Percentiles rank a stretch among this genome's conserved stretches.
phyloP scores from a whole-genome alignment of 2,888 invertebrate species.

The Busseola fusca region DNA sequence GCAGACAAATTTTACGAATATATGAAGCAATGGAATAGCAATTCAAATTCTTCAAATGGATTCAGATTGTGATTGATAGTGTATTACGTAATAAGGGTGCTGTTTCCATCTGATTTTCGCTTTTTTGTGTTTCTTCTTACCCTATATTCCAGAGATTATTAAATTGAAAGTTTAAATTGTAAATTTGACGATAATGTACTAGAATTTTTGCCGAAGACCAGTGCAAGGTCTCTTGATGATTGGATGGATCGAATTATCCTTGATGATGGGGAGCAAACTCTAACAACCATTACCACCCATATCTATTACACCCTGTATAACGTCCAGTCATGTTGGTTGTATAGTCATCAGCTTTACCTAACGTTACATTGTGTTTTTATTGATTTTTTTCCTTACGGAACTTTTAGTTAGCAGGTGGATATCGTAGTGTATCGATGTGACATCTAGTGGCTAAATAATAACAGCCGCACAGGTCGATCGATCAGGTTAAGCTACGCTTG shows the following conservation, averaged over 20 bases:
- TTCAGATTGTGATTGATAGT: no score
- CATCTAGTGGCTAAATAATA: no score
- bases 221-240: neutral
- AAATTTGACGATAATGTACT: neutral
- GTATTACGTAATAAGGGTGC: no score
- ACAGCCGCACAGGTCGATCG: neutral
- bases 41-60: no score
- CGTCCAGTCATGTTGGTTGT: constrained; percentile 14
- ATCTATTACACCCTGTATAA: constrained; percentile 1
- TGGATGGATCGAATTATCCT: constrained; percentile 20
- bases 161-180: neutral
- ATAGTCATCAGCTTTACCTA: constrained; percentile 24
- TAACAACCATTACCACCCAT: neutral
- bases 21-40: no score
- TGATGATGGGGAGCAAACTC: neutral
- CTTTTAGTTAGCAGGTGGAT: neutral
- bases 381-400: constrained; percentile 10
- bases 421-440: neutral
- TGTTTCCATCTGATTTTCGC: neutral
- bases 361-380: constrained; percentile 12
- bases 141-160: neutral
- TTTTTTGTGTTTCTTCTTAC: neutral
- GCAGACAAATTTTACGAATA: no score
- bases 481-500: no score
- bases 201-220: neutral